Evolutionary conservation across 2,888 invertebrate genomes (phyloP).

Genomic region (Callyntrura guangdongensis): DNA sequence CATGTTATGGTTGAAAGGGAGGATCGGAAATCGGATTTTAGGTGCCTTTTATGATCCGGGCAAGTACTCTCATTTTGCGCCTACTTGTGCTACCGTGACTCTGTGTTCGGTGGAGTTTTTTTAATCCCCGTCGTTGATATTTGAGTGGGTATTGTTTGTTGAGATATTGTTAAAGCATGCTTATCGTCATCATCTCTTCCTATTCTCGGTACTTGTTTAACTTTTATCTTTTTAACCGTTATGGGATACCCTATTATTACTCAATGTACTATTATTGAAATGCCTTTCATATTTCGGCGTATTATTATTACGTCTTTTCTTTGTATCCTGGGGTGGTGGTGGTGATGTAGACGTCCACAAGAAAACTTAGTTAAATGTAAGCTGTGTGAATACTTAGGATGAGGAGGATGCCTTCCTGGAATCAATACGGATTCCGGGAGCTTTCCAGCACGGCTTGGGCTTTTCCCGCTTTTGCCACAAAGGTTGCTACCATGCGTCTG

Average conservation of each 20-base stretch:
- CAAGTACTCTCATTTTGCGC: too few relatives aligned
- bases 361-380: too few relatives aligned
- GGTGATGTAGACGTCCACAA: neutral
- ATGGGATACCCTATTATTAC: neutral
- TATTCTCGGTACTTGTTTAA: too few relatives aligned
- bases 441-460: neutral
- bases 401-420: neutral
- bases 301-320: conserved; percentile 2
- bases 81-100: too few relatives aligned
- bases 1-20: neutral
- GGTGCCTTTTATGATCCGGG: neutral
- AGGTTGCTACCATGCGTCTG: too few relatives aligned
- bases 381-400: neutral
- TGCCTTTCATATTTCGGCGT: neutral
- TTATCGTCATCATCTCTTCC: too few relatives aligned
- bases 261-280: neutral
- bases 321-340: neutral
- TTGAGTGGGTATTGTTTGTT: too few relatives aligned
- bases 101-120: too few relatives aligned
- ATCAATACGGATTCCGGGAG: conserved; percentile 28
- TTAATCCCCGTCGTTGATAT: too few relatives aligned
- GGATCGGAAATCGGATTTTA: neutral
- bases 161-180: too few relatives aligned
- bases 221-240: too few relatives aligned
- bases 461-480: neutral